Conservation (phyloP, 2,888 invertebrate genomes). For the Idaea aversata region DNA sequence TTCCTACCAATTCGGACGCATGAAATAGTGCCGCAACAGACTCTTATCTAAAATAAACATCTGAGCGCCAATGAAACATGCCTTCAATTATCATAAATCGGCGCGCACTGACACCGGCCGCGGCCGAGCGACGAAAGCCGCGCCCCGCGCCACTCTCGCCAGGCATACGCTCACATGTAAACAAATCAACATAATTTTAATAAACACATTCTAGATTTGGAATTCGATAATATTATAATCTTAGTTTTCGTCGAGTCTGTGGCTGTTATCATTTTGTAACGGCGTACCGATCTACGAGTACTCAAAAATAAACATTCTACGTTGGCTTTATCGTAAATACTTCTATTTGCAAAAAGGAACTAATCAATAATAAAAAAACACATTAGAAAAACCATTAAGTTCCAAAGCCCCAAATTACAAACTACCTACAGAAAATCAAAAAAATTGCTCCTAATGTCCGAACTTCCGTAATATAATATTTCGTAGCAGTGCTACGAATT, state of each 20-base stretch:
- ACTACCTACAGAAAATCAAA: background rate
- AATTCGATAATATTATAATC: slow-evolving; percentile 2
- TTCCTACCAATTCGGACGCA: slow-evolving; percentile 70
- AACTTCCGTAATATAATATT: background rate
- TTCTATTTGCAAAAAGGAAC: too few relatives aligned
- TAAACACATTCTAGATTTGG: slow-evolving; percentile 4
- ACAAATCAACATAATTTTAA: slow-evolving; percentile 45
- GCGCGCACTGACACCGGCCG: slow-evolving; percentile 66
- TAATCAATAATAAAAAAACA: too few relatives aligned
- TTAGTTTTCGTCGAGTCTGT: background rate
- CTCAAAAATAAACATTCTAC: too few relatives aligned
- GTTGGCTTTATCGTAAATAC: too few relatives aligned
- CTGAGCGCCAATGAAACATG: slow-evolving; percentile 77
- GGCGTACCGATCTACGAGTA: too few relatives aligned
- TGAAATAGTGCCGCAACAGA: slow-evolving; percentile 74
- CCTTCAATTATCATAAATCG: slow-evolving; percentile 81
- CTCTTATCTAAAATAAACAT: slow-evolving; percentile 80
- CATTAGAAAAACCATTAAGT: too few relatives aligned
- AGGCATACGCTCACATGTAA: slow-evolving; percentile 46
- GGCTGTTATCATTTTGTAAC: background rate
- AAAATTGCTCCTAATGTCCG: background rate
- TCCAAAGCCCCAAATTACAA: background rate
- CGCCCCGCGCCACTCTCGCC: slow-evolving; percentile 30
- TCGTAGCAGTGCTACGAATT: slow-evolving; percentile 9
- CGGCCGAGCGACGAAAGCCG: slow-evolving; percentile 67